Evolutionary conservation across 1,140 invertebrate species (phyloP).

Genomic region (Pseudomyrmex sp.): DNA sequence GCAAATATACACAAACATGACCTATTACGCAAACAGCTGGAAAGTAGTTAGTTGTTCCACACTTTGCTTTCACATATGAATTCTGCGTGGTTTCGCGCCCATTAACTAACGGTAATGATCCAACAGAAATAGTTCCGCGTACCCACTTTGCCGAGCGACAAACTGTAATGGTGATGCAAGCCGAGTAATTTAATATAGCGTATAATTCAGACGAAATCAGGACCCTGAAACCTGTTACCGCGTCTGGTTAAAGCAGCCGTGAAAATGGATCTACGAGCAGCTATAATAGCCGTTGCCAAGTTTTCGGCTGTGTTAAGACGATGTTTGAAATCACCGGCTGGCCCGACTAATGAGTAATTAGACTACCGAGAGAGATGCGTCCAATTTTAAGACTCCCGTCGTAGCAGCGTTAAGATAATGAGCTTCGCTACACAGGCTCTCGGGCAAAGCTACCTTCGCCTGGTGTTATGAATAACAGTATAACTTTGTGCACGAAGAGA

Average conservation of each 20-base stretch:
- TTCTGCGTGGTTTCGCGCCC: constrained; percentile 43
- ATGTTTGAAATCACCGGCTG: constrained; percentile 41
- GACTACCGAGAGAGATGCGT: constrained; percentile 22
- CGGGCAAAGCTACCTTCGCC: constrained; percentile 1
- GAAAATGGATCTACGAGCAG: constrained; percentile 50
- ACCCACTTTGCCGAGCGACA: constrained; percentile 61
- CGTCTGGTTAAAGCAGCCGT: constrained; percentile 46
- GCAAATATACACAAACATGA: not conserved
- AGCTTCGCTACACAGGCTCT: not conserved
- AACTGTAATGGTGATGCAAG: constrained; percentile 53
- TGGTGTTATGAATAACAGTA: constrained; percentile 42
- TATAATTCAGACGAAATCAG: constrained; percentile 64
- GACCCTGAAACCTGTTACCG: constrained; percentile 42
- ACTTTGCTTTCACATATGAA: constrained; percentile 58
- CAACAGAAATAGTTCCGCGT: constrained; percentile 47
- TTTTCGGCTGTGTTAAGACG: constrained; percentile 47
- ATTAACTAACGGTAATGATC: constrained; percentile 72
- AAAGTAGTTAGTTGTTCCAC: constrained; percentile 12
- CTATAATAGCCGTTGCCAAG: constrained; percentile 55
- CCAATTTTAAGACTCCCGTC: constrained; percentile 41
- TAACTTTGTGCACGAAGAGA: constrained; percentile 23
- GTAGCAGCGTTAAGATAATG: constrained; percentile 19
- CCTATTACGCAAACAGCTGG: constrained; percentile 17
- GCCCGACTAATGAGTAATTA: constrained; percentile 53
- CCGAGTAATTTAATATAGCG: constrained; percentile 62